Base-by-base conservation (phyloP, 2,888 invertebrate genomes). In the Acrocyrtus sp. region DNA sequence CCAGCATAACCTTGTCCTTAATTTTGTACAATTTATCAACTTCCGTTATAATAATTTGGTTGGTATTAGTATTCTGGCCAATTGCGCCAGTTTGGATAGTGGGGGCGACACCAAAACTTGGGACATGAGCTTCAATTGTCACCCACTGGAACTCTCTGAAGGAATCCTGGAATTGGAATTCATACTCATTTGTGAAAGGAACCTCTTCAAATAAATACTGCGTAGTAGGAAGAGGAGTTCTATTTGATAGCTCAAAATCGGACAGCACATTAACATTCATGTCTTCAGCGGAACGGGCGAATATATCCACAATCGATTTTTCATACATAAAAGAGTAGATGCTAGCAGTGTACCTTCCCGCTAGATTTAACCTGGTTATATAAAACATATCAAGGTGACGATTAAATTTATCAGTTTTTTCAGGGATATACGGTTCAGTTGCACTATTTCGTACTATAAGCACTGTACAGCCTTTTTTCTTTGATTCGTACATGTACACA, bases 341-440 rank as follows among this genome's bases (percentile, higher is more conserved):
- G 21, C 29, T 63, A 0, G 54, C 63, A 6, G 53, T 53, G 15
- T 26, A 47, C 8, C 24, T 19, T 8, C 63, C 63, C 4, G 63
- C 54, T n/a, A 63, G 19, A 45, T 63, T 21, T 5, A 27, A 29
- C 22, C 63, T 63, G 4, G 54, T 63, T 15, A 63, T 45, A 34
- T 63, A 63, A 19, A 63, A 63, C 63, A 63, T 63, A 17, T 63
- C 63, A 2, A 63, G 17, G 15, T 26, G 53, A 6, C 63, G 8
- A 2, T 21, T 19, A 19, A 54, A 47, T 24, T 45, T 54, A 6
- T 63, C 45, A 19, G 63, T 63, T 21, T 63, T 63, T 1, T 45
- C 45, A 6, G 63, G 63, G 3, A 8, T 17, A 22, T 63, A 63
- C 0, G 63, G 63, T 15, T 54, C 3, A 1, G 5, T 26, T 5